Evolutionary conservation across 1,140 invertebrate species (phyloP).

Genomic region (Aphis craccivora): DNA sequence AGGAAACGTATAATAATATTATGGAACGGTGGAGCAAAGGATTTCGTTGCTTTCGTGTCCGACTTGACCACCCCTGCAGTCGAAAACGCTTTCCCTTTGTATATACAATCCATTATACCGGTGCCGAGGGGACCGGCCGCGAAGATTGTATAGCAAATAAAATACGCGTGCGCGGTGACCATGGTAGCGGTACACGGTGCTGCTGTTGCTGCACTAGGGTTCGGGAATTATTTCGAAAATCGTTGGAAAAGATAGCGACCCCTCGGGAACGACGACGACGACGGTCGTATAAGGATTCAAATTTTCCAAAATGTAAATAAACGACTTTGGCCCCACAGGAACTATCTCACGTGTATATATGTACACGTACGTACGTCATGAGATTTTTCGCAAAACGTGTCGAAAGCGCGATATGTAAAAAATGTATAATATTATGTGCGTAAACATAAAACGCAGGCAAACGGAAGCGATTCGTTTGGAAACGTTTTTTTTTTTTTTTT

Average conservation of each 20-base stretch:
- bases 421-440: neutral
- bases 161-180: conserved; percentile 39
- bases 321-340: neutral
- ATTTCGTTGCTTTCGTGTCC: neutral
- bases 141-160: neutral
- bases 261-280: neutral
- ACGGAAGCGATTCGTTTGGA: neutral
- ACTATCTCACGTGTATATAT: neutral
- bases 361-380: neutral
- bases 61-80: neutral
- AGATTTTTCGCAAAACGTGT: neutral
- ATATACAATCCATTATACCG: neutral
- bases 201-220: neutral
- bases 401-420: neutral
- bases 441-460: neutral
- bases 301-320: conserved; percentile 6
- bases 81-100: neutral
- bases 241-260: neutral
- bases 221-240: neutral
- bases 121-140: neutral
- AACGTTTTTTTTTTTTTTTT: conserved; percentile 5
- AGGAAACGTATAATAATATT: conserved; percentile 2
- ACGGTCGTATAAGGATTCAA: neutral
- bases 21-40: neutral
- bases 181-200: conserved; percentile 22